Conservation (phyloP, 2,888 invertebrate genomes). For the Polydrusus cervinus region DNA sequence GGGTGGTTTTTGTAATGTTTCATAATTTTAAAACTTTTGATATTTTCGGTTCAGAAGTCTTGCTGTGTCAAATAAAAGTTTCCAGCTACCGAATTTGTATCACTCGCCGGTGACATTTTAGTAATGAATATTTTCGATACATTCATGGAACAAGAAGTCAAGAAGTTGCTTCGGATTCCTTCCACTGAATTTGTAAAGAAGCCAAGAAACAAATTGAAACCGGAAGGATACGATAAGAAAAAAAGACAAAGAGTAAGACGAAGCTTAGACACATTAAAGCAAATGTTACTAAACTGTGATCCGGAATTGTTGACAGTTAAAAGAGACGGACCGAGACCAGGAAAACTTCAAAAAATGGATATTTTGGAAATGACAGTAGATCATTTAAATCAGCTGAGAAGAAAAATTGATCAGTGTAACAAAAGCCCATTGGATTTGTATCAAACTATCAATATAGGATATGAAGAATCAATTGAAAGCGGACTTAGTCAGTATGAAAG, state of each 20-base stretch:
- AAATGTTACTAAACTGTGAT: slow-evolving; percentile 53
- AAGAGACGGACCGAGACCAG: slow-evolving; percentile 47
- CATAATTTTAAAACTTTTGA: slow-evolving; percentile 30
- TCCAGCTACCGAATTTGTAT: slow-evolving; percentile 5
- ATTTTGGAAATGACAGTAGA: slow-evolving; percentile 53
- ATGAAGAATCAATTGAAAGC: background rate
- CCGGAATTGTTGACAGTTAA: slow-evolving; percentile 44
- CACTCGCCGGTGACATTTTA: too few relatives aligned
- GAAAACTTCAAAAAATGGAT: slow-evolving; percentile 43
- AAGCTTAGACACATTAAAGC: slow-evolving; percentile 42
- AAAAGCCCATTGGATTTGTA: background rate
- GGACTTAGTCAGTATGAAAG: background rate
- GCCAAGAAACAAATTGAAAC: background rate
- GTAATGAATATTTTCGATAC: slow-evolving; percentile 30
- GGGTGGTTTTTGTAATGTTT: slow-evolving; percentile 21
- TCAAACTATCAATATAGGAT: background rate
- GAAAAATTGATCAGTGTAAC: slow-evolving; percentile 19
- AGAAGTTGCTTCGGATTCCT: slow-evolving; percentile 29
- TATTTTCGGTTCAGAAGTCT: slow-evolving; percentile 36
- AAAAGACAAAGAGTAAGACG: slow-evolving; percentile 32
- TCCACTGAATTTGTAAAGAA: background rate
- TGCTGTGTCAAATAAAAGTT: slow-evolving; percentile 34
- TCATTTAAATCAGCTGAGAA: slow-evolving; percentile 36
- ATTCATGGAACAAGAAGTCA: slow-evolving; percentile 33
- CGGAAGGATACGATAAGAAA: slow-evolving; percentile 16